Percentiles rank a stretch among this genome's conserved stretches.
Evolutionary conservation across 2,888 invertebrate species (phyloP).

Genomic region (Lepidocyrtoides sp.): DNA sequence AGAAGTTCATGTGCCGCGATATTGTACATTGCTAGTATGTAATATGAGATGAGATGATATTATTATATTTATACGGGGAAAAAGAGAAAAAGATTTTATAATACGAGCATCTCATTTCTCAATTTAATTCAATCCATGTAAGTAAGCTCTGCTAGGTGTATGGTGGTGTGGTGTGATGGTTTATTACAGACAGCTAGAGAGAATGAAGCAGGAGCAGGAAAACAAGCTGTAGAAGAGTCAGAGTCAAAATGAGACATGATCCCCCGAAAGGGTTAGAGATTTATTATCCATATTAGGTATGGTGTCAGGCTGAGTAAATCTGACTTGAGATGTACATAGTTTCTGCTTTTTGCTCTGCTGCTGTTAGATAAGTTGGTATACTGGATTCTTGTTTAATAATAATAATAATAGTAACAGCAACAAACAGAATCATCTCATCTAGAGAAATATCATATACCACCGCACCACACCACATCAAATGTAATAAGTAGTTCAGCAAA

Average conservation of each 20-base stretch:
- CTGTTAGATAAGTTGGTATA: not conserved
- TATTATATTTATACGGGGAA: slow-evolving; percentile 7
- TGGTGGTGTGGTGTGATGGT: slow-evolving; percentile 8
- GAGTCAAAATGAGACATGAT: slow-evolving; percentile 58
- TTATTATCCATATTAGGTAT: slow-evolving; percentile 64
- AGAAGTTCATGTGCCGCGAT: slow-evolving; percentile 10
- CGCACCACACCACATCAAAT: slow-evolving; percentile 20
- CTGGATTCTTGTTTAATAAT: slow-evolving; percentile 34
- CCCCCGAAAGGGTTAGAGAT: slow-evolving; percentile 62
- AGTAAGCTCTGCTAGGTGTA: not conserved
- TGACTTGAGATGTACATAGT: slow-evolving; percentile 8
- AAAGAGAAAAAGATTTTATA: not conserved
- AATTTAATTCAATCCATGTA: slow-evolving; percentile 55
- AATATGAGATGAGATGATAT: slow-evolving; percentile 31
- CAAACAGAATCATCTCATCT: not conserved
- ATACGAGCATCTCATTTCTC: slow-evolving; percentile 51
- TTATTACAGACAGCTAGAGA: slow-evolving; percentile 18
- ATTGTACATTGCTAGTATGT: not conserved
- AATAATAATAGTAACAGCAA: not conserved
- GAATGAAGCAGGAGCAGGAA: not conserved
- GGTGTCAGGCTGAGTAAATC: slow-evolving; percentile 50
- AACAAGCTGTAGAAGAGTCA: not conserved
- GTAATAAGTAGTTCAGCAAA: slow-evolving; percentile 76
- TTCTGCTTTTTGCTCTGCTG: not conserved
- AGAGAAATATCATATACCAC: slow-evolving; percentile 26